Percentiles rank a stretch among this genome's conserved stretches.
phyloP scores from a whole-genome alignment of 1,140 invertebrate species.

The Sinella curviseta region DNA sequence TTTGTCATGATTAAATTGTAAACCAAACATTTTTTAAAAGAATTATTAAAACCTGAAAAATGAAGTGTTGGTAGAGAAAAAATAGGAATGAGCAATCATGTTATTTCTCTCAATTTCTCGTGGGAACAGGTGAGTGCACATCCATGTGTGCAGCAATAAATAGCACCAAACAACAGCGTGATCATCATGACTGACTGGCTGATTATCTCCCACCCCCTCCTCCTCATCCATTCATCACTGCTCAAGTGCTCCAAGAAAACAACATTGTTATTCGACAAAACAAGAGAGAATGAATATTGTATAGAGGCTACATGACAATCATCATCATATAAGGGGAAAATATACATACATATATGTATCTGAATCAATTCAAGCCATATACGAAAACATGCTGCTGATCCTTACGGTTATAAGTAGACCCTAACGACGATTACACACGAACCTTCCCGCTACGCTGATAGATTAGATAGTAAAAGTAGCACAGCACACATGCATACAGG shows the following conservation, averaged over 20 bases:
- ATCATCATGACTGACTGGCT: slow-evolving; percentile 6
- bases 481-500: background rate
- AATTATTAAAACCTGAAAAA: too few species aligned
- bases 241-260: slow-evolving; percentile 1
- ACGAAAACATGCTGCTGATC: too few species aligned
- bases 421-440: background rate
- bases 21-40: too few species aligned
- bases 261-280: background rate
- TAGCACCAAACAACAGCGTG: background rate
- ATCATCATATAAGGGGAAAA: too few species aligned
- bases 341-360: too few species aligned
- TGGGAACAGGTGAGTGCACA: slow-evolving; percentile 7
- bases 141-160: background rate
- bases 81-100: too few species aligned
- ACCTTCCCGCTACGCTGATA: background rate
- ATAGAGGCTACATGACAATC: background rate
- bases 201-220: slow-evolving; percentile 7
- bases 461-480: background rate
- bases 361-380: too few species aligned
- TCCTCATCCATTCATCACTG: slow-evolving; percentile 15
- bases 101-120: too few species aligned
- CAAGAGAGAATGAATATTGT: too few species aligned
- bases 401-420: too few species aligned
- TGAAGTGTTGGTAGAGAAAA: too few species aligned
- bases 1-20: too few species aligned